Base-by-base conservation (phyloP, 2,888 invertebrate species). In the Helicoverpa assulta region DNA sequence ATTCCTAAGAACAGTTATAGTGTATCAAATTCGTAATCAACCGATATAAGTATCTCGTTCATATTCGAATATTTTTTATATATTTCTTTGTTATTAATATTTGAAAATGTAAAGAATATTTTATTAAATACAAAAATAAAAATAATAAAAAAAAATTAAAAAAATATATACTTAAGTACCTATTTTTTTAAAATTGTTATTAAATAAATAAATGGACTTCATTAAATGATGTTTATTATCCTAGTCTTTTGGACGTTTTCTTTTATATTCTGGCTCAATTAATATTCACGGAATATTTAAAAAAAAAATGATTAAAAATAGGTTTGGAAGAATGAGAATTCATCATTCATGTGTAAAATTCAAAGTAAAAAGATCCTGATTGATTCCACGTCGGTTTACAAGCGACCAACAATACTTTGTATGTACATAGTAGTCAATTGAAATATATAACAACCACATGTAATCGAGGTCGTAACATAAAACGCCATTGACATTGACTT, bases 401-500 rank as follows among this genome's bases (percentile, higher is more conserved):
- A 50, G 12, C 68, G 47, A 52, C 18, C 51, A 59, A 75, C 69
- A 78, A 75, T 73, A 72, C 63, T 64, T 71, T 67, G 55, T 74
- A 21, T 40, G 70, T 65, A 26, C 26, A 26, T 52, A 60, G 40
- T 64, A 66, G 71, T 76, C 73, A 82, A 85, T 82, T 81, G 69
- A 67, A 79, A 82, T 81, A 79, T 78, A 79, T 79, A 78, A 40
- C 73, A 71, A 64, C 40, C 53, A 76, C 80, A 78, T 73, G 82
- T 84, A 85, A 82, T 85, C 87, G 89, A 91, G 92, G 93, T 85
- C 90, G 80, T 80, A 79, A 68, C 72, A 86, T 80, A 87, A 86
- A 90, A 84, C 83, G 83, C 89, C 89, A 87, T 92, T 92, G 92
- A 91, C 92, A 92, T 91, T 93, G 91, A 90, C 88, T 86, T 80